Evolutionary conservation across 2,888 invertebrate genomes (phyloP), one percentile per base, ranked within the genome.

Genomic region (Cinara cedri): DNA sequence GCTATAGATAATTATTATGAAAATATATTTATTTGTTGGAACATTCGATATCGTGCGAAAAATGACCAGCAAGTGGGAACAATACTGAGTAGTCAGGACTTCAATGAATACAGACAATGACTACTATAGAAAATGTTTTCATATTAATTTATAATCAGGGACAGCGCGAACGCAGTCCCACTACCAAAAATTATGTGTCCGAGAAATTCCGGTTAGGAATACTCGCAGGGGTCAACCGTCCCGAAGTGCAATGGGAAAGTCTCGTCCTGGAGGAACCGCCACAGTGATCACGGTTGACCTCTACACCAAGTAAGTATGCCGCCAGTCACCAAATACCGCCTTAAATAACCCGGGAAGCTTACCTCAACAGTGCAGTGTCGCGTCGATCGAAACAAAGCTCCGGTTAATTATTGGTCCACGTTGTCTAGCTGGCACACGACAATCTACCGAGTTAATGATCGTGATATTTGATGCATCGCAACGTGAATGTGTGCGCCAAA

Each of bases 211-310:
- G 90, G 89, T 90, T 90, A 90, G 90, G 89, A 89, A 88, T 88
- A 90, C 90, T 90, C 90, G 90, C 91, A 90, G 88, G 89, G 88
- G 90, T 91, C 91, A 91, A 89, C 91, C 89, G 88, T 87, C 87
- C 88, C 91, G 87, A 85, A 87, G 91, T 91, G 91, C 91, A 91
- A 91, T 90, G 91, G 88, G 86, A 87, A 86, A 88, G 90, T 88
- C 90, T 91, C 90, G 85, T 87, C 89, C 89, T 89, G 90, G 90
- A 88, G 89, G 88, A 89, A 89, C 90, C 89, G 88, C 90, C 90
- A 90, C 89, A 83, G 83, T 90, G 90, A 91, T 91, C 90, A 90
- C 87, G 89, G 89, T 89, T 82, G 71, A 87, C 86, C 88, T 87
- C 87, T 87, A 87, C 87, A 87, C 88, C 88, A 88, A 87, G 84